Conservation (phyloP, 1,140 invertebrate genomes). For the Proctacanthus coquilletti region DNA sequence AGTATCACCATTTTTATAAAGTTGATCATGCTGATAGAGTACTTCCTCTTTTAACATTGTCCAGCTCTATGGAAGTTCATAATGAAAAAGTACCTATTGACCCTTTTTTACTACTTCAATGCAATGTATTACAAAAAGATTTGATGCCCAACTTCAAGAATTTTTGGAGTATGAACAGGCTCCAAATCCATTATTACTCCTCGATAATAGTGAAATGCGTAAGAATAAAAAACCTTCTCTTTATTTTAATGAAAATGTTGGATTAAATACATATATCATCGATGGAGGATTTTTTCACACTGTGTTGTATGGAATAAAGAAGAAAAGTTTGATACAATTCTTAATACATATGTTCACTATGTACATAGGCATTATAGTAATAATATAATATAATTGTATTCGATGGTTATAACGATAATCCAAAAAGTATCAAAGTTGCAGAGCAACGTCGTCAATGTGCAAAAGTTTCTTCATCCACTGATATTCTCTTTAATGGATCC, state of each 20-base stretch:
- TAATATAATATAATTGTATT: too few species aligned
- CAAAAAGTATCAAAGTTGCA: too few species aligned
- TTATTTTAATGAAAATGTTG: slow-evolving; percentile 18
- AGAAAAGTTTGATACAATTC: slow-evolving; percentile 19
- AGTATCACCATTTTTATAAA: slow-evolving; percentile 27
- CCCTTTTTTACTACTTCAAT: slow-evolving; percentile 26
- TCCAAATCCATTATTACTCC: slow-evolving; percentile 19
- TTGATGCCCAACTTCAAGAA: slow-evolving; percentile 17
- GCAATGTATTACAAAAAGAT: slow-evolving; percentile 9
- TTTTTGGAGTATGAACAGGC: slow-evolving; percentile 25
- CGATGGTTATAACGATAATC: too few species aligned
- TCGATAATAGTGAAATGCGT: slow-evolving; percentile 23
- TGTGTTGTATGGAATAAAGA: slow-evolving; percentile 17
- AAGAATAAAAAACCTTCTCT: slow-evolving; percentile 24
- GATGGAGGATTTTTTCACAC: slow-evolving; percentile 24
- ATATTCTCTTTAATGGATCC: too few species aligned
- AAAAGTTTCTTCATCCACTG: neutral
- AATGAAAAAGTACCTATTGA: slow-evolving; percentile 20
- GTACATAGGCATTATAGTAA: too few species aligned
- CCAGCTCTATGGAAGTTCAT: slow-evolving; percentile 19
- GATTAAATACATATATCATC: slow-evolving; percentile 14
- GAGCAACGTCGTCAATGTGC: neutral
- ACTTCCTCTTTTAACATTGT: slow-evolving; percentile 18
- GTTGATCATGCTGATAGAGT: slow-evolving; percentile 24
- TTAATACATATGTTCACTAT: too few species aligned